These are phyloP conservation scores for Hypotaenidia okinawae DNA, from an alignment of 2,797 vertebrate species.

Conservation along the genomic window DNA sequence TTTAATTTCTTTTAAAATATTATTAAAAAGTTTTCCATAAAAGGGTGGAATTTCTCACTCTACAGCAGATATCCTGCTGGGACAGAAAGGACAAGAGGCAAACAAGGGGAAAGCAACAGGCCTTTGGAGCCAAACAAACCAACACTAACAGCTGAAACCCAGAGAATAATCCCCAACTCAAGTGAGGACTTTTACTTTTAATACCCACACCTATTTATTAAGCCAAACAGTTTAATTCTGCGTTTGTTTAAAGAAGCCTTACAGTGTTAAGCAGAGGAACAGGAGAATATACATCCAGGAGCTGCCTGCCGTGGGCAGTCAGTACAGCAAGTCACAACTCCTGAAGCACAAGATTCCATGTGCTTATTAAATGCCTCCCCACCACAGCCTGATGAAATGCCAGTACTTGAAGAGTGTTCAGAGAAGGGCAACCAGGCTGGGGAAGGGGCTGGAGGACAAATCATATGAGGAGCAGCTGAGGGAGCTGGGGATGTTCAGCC, in stretches of 20 bases:
- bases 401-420: background rate
- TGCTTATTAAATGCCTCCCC: background rate
- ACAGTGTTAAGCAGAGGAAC: background rate
- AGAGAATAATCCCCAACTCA: background rate
- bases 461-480: too few species aligned
- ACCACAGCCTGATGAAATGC: background rate
- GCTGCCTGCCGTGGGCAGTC: background rate
- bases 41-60: constrained; percentile 3
- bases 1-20: background rate
- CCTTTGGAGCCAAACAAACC: background rate
- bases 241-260: background rate
- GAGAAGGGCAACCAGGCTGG: too few species aligned
- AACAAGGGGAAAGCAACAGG: constrained; percentile 22
- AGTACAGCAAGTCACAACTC: background rate
- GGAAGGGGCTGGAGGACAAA: too few species aligned
- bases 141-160: background rate
- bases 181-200: background rate
- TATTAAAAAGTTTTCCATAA: background rate
- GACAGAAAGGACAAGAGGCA: constrained; percentile 40
- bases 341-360: background rate
- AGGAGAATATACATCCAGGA: background rate
- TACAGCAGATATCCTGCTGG: background rate
- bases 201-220: background rate
- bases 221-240: background rate
- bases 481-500: too few species aligned